Evolutionary conservation across 2,113 vertebrate genomes (phyloP).

Genomic region (Pteruthius melanotis): DNA sequence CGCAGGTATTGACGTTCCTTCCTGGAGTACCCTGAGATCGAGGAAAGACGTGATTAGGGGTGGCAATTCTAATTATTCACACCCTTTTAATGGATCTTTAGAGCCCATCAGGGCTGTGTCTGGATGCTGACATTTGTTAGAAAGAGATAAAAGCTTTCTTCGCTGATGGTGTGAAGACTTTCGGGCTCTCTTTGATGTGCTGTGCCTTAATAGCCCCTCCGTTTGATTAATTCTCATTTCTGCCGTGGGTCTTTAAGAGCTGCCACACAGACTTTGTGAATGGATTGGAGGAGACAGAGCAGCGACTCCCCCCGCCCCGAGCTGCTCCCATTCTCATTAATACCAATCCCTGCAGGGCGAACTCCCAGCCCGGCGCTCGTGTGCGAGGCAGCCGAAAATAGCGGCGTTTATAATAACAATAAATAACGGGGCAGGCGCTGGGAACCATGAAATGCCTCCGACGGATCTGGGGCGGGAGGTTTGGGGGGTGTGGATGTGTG

Average conservation of each 20-base stretch:
- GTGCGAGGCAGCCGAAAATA: slow-evolving; percentile 25
- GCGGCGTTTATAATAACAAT: not conserved
- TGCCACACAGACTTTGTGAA: slow-evolving; percentile 41
- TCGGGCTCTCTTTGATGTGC: not conserved
- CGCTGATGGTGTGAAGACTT: not conserved
- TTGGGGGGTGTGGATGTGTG: not conserved
- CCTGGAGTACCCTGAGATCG: not conserved
- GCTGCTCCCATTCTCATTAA: slow-evolving; percentile 48
- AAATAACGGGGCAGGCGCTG: not conserved
- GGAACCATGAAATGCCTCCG: not conserved
- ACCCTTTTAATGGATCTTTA: not conserved
- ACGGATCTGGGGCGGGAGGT: not conserved
- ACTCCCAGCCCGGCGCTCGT: not conserved
- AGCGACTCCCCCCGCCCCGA: not conserved
- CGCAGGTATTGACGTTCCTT: not conserved
- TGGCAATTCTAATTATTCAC: not conserved
- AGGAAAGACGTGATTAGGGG: not conserved
- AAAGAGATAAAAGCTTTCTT: slow-evolving; percentile 14
- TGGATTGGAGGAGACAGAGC: slow-evolving; percentile 31
- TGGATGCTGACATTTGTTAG: not conserved
- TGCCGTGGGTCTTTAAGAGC: slow-evolving; percentile 2
- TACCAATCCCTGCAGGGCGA: not conserved
- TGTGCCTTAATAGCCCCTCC: slow-evolving; percentile 1
- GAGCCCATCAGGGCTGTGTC: not conserved
- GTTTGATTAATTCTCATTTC: slow-evolving; percentile 38